Evolutionary conservation across 2,888 invertebrate genomes (phyloP).

Genomic region (Tridacna crocea): DNA sequence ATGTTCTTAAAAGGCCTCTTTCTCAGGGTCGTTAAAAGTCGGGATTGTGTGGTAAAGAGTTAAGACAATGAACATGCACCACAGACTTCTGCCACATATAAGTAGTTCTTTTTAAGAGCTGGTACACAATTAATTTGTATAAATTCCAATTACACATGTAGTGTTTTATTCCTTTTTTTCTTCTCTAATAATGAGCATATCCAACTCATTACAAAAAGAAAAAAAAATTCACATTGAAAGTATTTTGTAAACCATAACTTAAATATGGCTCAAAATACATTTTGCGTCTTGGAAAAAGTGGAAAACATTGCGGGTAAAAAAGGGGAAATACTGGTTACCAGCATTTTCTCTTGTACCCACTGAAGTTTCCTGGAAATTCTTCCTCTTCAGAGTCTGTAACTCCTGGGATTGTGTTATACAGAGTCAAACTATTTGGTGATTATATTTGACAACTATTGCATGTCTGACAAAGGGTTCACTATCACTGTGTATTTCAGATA

Average conservation of each 20-base stretch:
- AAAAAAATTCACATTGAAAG: neutral
- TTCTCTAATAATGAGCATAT: neutral
- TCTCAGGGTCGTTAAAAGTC: neutral
- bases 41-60: neutral
- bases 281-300: neutral
- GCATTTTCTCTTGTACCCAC: neutral
- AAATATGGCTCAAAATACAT: too few relatives aligned
- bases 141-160: too few relatives aligned
- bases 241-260: too few relatives aligned
- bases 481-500: too few relatives aligned
- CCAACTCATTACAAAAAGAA: neutral
- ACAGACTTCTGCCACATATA: too few relatives aligned
- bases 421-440: too few relatives aligned
- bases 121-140: too few relatives aligned
- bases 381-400: too few relatives aligned
- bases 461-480: too few relatives aligned
- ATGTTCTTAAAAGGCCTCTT: neutral
- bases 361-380: neutral
- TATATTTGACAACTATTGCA: too few relatives aligned
- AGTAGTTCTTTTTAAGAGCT: too few relatives aligned
- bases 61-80: neutral
- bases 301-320: neutral
- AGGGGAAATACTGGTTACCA: neutral
- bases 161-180: neutral
- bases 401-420: too few relatives aligned